Evolutionary conservation across 2,113 vertebrate genomes (phyloP).

Genomic region (Trinectes maculatus): DNA sequence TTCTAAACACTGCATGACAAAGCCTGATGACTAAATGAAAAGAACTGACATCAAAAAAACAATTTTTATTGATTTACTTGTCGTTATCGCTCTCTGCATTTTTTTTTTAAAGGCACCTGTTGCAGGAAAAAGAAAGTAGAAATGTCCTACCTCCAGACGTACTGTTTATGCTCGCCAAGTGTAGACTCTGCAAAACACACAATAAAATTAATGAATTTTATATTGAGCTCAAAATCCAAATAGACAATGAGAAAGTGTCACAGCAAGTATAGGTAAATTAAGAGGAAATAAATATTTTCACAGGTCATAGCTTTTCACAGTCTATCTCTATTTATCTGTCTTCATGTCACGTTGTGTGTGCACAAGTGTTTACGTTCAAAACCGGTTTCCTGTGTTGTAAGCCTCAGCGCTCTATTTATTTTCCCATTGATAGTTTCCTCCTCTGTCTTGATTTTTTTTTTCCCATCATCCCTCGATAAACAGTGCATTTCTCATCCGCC

Average conservation of each 20-base stretch:
- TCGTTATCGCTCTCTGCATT: no score
- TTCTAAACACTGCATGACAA: slow-evolving; percentile 17
- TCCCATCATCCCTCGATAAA: slow-evolving; percentile 75
- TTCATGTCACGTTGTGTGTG: no score
- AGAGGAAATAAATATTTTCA: no score
- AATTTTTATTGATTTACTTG: no score
- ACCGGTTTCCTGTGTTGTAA: slow-evolving; percentile 74
- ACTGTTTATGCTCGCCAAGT: slow-evolving; percentile 57
- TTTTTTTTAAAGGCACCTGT: neutral
- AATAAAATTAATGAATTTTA: no score
- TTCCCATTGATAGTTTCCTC: slow-evolving; percentile 70
- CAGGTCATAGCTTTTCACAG: no score
- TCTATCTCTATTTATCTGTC: no score
- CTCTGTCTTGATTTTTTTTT: slow-evolving; percentile 69
- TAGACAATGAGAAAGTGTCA: no score
- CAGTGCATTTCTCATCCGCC: slow-evolving; percentile 70
- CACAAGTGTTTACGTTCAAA: slow-evolving; percentile 71
- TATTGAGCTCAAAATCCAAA: no score
- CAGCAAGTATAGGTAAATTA: no score
- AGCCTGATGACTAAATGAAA: no score
- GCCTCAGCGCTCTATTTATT: slow-evolving; percentile 75
- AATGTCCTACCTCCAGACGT: slow-evolving; percentile 78
- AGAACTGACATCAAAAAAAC: no score
- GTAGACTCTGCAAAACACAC: slow-evolving; percentile 73
- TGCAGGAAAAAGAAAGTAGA: slow-evolving; percentile 2